These are phyloP conservation scores for Mesorhabditis spiculigera DNA, from an alignment of 2,888 invertebrate genomes.

Conservation along the genomic window DNA sequence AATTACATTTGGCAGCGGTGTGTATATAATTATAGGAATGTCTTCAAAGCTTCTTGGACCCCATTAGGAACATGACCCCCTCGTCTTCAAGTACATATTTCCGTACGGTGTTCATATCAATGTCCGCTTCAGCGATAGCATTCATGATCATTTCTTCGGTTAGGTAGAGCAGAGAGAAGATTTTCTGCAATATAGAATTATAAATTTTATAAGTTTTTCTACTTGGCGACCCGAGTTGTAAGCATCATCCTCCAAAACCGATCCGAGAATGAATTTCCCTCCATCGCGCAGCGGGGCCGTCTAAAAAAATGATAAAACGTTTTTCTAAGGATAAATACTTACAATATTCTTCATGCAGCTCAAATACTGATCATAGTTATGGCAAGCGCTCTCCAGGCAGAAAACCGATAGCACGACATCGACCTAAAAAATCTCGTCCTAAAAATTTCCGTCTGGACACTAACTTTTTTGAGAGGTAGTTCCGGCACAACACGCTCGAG, in stretches of 20 bases:
- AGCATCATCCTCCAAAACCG: conserved; percentile 47
- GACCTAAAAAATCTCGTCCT: conserved; percentile 16
- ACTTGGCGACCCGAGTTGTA: conserved; percentile 47
- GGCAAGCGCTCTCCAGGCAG: conserved; percentile 52
- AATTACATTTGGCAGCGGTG: background rate
- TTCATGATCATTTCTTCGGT: conserved; percentile 37
- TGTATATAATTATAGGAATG: background rate
- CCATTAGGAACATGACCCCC: conserved; percentile 52
- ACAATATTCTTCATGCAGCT: conserved; percentile 44
- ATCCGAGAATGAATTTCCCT: conserved; percentile 47
- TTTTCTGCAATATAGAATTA: conserved; percentile 22
- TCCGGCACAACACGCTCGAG: conserved; percentile 28
- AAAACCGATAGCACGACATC: conserved; percentile 48
- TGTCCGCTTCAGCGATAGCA: conserved; percentile 31
- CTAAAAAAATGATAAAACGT: conserved; percentile 22
- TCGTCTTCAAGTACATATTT: conserved; percentile 43
- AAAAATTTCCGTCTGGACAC: background rate
- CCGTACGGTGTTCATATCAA: conserved; percentile 30
- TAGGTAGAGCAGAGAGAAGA: conserved; percentile 46
- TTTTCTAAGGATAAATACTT: conserved; percentile 10
- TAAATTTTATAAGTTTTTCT: background rate
- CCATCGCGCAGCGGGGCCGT: conserved; percentile 38
- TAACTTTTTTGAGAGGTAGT: conserved; percentile 18
- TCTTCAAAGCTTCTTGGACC: conserved; percentile 23
- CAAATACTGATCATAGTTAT: conserved; percentile 42